Base-by-base conservation (phyloP, 1,140 invertebrate genomes). In the Aphelenchoides besseyi region DNA sequence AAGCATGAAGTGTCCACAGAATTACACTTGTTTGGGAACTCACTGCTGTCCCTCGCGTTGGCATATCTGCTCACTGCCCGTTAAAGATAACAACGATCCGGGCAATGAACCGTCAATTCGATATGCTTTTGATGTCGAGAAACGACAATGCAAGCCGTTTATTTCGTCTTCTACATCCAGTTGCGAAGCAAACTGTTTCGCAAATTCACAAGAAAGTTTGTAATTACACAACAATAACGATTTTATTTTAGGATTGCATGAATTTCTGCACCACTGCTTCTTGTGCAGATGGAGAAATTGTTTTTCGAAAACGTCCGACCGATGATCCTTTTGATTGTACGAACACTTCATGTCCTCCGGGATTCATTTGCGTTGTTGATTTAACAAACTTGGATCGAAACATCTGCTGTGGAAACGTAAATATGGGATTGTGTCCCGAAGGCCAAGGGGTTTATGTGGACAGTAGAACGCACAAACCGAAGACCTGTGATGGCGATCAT, bases 391-490 rank as follows among this genome's bases (percentile, higher is more conserved):
- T 28, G 1, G 8, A 74, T 2, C 16, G 29, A 68, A 33, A n/a
- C 12, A 70, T 72, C 28, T 72, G 70, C 18, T 72, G 70, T 35
- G 70, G 70, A 2, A 33, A 33, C 28, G 5, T 72, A 9, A 72
- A 72, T 52, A 74, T 72, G 70, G 70, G 67, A 16, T 41, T 72
- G 3, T 72, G 70, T 32, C 70, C 70, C 16, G 52, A 72, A 26
- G 70, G 70, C 12, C 70, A 72, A 52, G 70, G 70, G 41, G 70
- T 70, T 1, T 72, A 33, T 36, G 53, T 72, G n/a, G 70, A 72
- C 37, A 70, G 73, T 36, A 23, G 70, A 29, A 72, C 33, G 1
- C 70, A 72, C 23, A 72, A 72, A 30, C 70, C 70, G 2, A 28
- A 23, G 18, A 71, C 70, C 18, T 71, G 66, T 28, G 26, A 16